These are phyloP conservation scores for Cathartes aura DNA, from an alignment of 2,113 vertebrate species.

Conservation along the genomic window DNA sequence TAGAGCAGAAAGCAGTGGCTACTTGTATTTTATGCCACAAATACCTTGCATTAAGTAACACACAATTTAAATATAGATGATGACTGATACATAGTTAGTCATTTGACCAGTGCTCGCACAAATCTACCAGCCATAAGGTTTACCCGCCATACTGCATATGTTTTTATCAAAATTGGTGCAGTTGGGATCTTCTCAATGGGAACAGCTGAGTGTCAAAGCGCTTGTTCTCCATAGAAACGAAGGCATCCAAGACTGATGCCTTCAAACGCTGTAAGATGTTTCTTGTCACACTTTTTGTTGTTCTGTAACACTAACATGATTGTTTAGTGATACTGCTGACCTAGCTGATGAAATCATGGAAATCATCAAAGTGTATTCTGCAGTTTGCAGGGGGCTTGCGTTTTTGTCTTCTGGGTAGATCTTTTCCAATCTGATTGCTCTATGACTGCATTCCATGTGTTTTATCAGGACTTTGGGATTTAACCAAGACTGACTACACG, in stretches of 20 bases:
- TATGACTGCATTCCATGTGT: background rate
- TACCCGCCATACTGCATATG: background rate
- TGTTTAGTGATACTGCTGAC: background rate
- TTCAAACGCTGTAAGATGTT: background rate
- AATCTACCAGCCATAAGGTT: background rate
- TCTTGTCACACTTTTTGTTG: background rate
- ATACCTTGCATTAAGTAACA: background rate
- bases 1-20: background rate
- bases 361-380: background rate
- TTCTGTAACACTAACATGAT: background rate
- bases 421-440: background rate
- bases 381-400: background rate
- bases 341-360: background rate
- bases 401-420: background rate
- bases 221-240: background rate
- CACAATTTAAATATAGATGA: background rate
- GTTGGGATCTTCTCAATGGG: background rate
- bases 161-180: background rate
- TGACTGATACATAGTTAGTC: background rate
- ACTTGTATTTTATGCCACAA: background rate
- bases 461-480: background rate
- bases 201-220: background rate
- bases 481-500: background rate
- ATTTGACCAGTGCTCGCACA: background rate
- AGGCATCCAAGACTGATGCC: background rate